Evolutionary conservation across 2,888 invertebrate species (phyloP).

Genomic region (Chirona hameri): DNA sequence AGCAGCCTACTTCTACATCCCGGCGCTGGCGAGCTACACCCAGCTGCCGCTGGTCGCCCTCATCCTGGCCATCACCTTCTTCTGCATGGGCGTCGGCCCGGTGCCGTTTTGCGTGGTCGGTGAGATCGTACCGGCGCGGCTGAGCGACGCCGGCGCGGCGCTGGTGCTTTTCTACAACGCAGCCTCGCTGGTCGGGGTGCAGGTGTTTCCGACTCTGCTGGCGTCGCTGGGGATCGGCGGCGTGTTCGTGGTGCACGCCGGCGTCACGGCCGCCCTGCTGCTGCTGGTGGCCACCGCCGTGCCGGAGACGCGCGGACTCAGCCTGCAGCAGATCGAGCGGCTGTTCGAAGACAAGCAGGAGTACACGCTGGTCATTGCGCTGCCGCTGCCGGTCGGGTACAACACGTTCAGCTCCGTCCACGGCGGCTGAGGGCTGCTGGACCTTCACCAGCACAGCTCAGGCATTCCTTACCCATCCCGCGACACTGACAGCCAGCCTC

Average conservation of each 20-base stretch:
- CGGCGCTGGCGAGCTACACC: too few relatives aligned
- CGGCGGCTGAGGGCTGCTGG: not conserved
- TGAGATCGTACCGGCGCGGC: not conserved
- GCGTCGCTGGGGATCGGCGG: not conserved
- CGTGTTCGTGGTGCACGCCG: too few relatives aligned
- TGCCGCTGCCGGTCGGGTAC: not conserved
- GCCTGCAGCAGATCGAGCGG: not conserved
- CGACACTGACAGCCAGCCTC: too few relatives aligned
- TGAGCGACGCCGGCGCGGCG: not conserved
- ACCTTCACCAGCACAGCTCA: too few relatives aligned
- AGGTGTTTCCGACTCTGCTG: not conserved
- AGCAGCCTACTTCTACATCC: not conserved
- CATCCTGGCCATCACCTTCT: not conserved
- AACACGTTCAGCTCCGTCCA: not conserved
- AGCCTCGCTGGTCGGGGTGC: not conserved
- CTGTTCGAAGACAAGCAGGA: not conserved
- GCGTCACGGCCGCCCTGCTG: not conserved
- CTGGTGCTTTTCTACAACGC: not conserved
- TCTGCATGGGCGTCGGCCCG: not conserved
- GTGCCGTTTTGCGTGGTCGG: slow-evolving; percentile 1
- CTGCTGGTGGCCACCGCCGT: not conserved
- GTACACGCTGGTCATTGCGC: not conserved
- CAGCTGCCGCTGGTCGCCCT: too few relatives aligned
- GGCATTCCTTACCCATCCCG: too few relatives aligned
- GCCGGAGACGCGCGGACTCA: not conserved